Percentiles rank a stretch among this genome's conserved stretches.
phyloP scores from a whole-genome alignment of 2,113 vertebrate species.

The Sterna hirundo region DNA sequence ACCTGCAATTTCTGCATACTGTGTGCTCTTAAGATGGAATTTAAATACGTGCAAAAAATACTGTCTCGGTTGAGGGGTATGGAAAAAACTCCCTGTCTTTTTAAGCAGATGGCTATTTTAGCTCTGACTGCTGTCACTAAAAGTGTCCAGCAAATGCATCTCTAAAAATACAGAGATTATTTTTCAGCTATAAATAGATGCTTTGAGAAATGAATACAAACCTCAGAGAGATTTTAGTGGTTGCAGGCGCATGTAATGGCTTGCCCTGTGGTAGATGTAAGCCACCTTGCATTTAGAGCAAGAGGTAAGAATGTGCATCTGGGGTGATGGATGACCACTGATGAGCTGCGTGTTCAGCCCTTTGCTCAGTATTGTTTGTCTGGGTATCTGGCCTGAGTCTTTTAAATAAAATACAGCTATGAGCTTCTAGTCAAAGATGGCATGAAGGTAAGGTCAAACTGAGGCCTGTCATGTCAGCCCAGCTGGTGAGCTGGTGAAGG shows the following conservation, averaged over 20 bases:
- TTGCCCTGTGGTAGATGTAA: not conserved
- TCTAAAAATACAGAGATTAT: slow-evolving; percentile 51
- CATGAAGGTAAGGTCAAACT: not conserved
- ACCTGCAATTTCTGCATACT: not conserved
- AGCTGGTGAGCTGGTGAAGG: not conserved
- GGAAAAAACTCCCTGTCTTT: slow-evolving; percentile 23
- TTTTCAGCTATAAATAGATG: slow-evolving; percentile 49
- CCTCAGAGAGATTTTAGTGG: not conserved
- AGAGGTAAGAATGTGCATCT: not conserved
- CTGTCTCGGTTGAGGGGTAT: not conserved
- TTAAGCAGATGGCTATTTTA: slow-evolving; percentile 27
- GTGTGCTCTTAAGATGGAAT: not conserved
- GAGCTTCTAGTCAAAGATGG: not conserved
- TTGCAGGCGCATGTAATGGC: not conserved
- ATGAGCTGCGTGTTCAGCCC: rapidly evolving
- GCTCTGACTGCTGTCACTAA: slow-evolving; percentile 10
- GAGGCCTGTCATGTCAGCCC: not conserved
- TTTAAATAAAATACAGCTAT: not conserved
- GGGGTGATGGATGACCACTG: not conserved
- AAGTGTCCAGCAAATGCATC: slow-evolving; percentile 25
- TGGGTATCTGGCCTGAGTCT: not conserved
- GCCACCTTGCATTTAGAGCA: not conserved
- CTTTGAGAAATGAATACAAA: slow-evolving; percentile 26
- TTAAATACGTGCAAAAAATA: not conserved
- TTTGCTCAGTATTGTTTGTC: not conserved